phyloP scores from a whole-genome alignment of 2,113 vertebrate species.

The Brachyhypopomus occidentalis region DNA sequence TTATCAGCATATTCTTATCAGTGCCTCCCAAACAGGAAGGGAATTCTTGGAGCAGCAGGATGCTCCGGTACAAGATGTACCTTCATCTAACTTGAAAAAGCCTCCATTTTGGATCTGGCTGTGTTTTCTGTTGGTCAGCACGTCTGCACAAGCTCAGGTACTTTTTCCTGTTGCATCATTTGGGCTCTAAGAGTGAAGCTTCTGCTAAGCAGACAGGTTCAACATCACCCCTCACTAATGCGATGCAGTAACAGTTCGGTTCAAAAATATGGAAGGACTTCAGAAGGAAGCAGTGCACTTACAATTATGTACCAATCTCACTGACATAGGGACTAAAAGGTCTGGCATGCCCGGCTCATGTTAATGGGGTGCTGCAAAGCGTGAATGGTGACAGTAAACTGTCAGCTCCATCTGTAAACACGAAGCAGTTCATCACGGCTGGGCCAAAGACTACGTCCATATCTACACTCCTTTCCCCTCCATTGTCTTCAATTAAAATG shows the following conservation, averaged over 20 bases:
- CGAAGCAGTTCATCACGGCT: slow-evolving; percentile 35
- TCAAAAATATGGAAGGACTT: not conserved
- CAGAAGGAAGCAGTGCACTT: not conserved
- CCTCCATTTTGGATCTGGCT: slow-evolving; percentile 36
- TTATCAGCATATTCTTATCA: slow-evolving; percentile 32
- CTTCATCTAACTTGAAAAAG: slow-evolving; percentile 39
- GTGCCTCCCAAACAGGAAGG: slow-evolving; percentile 19
- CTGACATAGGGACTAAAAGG: slow-evolving; percentile 2
- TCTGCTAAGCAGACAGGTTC: slow-evolving; percentile 31
- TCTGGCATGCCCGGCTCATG: slow-evolving; percentile 12
- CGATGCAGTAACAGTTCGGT: no score
- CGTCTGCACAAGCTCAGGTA: slow-evolving; percentile 20
- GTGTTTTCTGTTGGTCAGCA: not conserved
- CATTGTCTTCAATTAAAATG: slow-evolving; percentile 44
- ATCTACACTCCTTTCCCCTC: not conserved
- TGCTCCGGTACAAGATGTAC: slow-evolving; percentile 26
- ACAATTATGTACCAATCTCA: not conserved
- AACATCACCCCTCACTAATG: slow-evolving; percentile 35
- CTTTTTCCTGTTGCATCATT: slow-evolving; percentile 28
- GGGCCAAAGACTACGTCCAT: slow-evolving; percentile 24
- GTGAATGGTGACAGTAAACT: slow-evolving; percentile 26
- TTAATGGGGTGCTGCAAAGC: slow-evolving; percentile 21
- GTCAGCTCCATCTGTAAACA: slow-evolving; percentile 39
- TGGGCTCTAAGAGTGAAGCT: not conserved
- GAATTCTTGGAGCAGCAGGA: slow-evolving; percentile 23